Evolutionary conservation across 2,113 vertebrate species (phyloP).

Genomic region (Montifringilla adamsi): DNA sequence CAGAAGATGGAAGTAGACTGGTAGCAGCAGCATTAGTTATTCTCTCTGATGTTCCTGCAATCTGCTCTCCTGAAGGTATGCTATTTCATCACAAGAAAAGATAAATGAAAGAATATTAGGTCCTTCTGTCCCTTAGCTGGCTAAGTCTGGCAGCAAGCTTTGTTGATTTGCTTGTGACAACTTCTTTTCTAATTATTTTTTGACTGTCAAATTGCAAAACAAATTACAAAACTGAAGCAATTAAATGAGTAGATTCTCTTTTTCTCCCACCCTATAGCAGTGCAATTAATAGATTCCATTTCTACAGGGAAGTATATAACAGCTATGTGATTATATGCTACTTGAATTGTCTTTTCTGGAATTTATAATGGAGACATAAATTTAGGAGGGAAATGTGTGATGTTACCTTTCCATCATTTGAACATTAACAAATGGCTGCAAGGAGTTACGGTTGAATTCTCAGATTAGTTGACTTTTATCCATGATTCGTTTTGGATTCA

Average conservation of each 20-base stretch:
- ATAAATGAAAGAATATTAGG: not conserved
- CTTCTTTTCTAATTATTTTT: constrained; percentile 15
- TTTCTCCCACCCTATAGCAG: not conserved
- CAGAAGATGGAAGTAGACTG: constrained; percentile 78
- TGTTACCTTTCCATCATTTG: not conserved
- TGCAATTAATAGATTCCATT: not conserved
- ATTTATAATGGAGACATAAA: not conserved
- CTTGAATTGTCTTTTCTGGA: not conserved
- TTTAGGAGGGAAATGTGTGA: not conserved
- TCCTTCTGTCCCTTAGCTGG: not conserved
- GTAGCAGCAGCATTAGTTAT: constrained; percentile 83
- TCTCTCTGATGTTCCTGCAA: constrained; percentile 86
- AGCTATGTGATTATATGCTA: not conserved
- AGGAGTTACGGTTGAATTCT: not conserved
- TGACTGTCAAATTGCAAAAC: not conserved
- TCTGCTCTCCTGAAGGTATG: constrained; percentile 95
- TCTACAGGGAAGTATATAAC: not conserved
- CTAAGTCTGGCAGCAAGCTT: not conserved
- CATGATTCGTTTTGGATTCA: not conserved
- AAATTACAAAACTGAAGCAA: not conserved
- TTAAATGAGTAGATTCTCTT: not conserved
- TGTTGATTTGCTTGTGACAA: constrained; percentile 1
- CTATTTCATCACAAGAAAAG: not conserved
- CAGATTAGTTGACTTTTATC: not conserved
- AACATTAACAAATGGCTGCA: not conserved